A percentile compares a stretch with the other conserved stretches of the same genome.
Evolutionary conservation across 2,113 vertebrate species (phyloP).

Genomic region (Myrmecophaga tridactyla): DNA sequence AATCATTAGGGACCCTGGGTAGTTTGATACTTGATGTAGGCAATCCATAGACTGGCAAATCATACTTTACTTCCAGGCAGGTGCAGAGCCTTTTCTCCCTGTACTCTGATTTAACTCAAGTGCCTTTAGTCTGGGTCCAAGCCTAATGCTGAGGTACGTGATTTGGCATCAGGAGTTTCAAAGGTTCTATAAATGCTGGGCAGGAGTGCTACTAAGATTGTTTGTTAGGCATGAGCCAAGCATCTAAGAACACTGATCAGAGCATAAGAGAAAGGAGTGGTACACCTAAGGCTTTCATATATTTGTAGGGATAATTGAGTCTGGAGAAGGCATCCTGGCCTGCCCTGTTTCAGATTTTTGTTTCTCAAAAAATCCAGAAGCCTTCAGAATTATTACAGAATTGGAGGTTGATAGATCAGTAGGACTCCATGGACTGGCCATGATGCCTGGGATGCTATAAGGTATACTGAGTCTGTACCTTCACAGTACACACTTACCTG

Average conservation of each 20-base stretch:
- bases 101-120: not conserved
- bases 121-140: not conserved
- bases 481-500: not conserved
- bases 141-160: not conserved
- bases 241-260: slow-evolving; percentile 33
- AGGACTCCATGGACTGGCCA: not conserved
- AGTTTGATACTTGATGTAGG: not conserved
- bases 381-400: not conserved
- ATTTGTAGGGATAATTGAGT: not conserved
- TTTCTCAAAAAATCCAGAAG: not conserved
- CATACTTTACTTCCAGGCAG: not conserved
- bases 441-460: not conserved
- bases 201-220: not conserved
- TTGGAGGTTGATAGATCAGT: not conserved
- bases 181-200: not conserved
- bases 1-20: not conserved
- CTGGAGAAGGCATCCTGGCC: not conserved
- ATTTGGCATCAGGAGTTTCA: slow-evolving; percentile 18
- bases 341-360: slow-evolving; percentile 34
- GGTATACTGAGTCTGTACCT: not conserved
- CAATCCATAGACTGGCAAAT: not conserved
- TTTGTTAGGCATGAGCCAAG: not conserved
- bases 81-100: not conserved
- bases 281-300: slow-evolving; percentile 7
- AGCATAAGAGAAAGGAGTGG: slow-evolving; percentile 22